phyloP scores from a whole-genome alignment of 2,888 invertebrate genomes.

The Ephialtes manifestator region DNA sequence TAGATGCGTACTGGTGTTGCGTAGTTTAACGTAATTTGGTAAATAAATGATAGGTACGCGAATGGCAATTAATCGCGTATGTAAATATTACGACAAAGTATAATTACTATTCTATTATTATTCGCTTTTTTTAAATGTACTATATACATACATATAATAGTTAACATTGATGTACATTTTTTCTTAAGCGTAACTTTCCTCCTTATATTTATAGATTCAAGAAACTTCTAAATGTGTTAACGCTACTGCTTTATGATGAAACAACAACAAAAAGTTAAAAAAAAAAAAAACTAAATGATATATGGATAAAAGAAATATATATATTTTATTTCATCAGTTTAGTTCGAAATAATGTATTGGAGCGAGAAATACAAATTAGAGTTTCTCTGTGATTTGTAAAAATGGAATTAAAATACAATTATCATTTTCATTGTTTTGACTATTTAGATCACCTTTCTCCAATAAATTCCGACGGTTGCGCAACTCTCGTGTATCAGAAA shows the following conservation, averaged over 20 bases:
- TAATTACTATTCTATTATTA: constrained; percentile 62
- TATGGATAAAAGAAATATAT: constrained; percentile 75
- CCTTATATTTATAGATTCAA: constrained; percentile 82
- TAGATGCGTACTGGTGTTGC: constrained; percentile 49
- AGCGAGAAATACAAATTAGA: constrained; percentile 78
- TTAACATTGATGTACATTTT: constrained; percentile 81
- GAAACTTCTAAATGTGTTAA: constrained; percentile 83
- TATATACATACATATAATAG: constrained; percentile 66
- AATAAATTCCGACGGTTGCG: not conserved
- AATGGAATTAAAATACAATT: constrained; percentile 71
- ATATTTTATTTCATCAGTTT: constrained; percentile 82
- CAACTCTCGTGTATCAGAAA: not conserved
- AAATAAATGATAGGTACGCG: constrained; percentile 60
- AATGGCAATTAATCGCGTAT: constrained; percentile 55
- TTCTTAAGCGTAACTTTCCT: constrained; percentile 79
- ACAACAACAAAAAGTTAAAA: constrained; percentile 70
- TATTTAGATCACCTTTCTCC: constrained; percentile 24
- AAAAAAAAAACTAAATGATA: constrained; percentile 66
- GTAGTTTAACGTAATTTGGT: constrained; percentile 54
- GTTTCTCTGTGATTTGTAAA: constrained; percentile 82
- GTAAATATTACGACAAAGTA: constrained; percentile 64
- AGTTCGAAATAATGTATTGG: constrained; percentile 77
- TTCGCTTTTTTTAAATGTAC: constrained; percentile 69
- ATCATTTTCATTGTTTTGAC: constrained; percentile 69
- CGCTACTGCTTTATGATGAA: constrained; percentile 79